phyloP scores from a whole-genome alignment of 2,888 invertebrate species.

The Mongoloraphidia duomilia region DNA sequence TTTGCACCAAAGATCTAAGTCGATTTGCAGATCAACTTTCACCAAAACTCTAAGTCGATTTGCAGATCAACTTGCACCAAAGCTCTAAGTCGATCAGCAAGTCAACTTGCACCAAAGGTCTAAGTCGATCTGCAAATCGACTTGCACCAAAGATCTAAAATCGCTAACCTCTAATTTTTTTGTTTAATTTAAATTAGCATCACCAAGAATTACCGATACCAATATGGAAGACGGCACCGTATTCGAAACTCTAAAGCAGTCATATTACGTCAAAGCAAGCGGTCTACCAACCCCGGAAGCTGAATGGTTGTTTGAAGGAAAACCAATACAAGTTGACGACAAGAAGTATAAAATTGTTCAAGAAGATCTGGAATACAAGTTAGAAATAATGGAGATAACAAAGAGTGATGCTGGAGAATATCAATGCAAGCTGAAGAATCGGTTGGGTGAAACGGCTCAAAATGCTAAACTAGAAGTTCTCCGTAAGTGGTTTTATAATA shows the following conservation, averaged over 20 bases:
- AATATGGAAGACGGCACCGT: conserved; percentile 59
- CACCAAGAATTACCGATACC: conserved; percentile 56
- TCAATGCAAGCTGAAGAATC: conserved; percentile 68
- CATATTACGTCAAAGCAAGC: conserved; percentile 62
- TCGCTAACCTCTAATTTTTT: conserved; percentile 8
- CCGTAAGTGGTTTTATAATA: conserved; percentile 36
- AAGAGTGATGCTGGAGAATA: conserved; percentile 68
- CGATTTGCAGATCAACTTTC: too few relatives aligned
- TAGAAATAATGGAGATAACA: conserved; percentile 52
- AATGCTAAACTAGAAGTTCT: conserved; percentile 60
- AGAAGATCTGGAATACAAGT: conserved; percentile 54
- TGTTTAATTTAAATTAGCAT: conserved; percentile 33
- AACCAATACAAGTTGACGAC: conserved; percentile 48
- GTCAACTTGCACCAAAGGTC: too few relatives aligned
- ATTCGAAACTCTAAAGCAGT: conserved; percentile 68
- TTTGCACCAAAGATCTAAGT: background rate
- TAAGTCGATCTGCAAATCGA: too few relatives aligned
- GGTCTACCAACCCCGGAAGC: conserved; percentile 66
- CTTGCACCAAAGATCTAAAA: background rate
- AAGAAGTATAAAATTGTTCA: conserved; percentile 43
- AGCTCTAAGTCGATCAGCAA: too few relatives aligned
- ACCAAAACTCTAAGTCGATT: too few relatives aligned
- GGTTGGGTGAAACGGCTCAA: conserved; percentile 61
- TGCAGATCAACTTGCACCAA: too few relatives aligned
- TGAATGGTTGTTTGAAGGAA: conserved; percentile 65